Evolutionary conservation across 2,797 vertebrate genomes (phyloP).

Genomic region (Morus bassanus): DNA sequence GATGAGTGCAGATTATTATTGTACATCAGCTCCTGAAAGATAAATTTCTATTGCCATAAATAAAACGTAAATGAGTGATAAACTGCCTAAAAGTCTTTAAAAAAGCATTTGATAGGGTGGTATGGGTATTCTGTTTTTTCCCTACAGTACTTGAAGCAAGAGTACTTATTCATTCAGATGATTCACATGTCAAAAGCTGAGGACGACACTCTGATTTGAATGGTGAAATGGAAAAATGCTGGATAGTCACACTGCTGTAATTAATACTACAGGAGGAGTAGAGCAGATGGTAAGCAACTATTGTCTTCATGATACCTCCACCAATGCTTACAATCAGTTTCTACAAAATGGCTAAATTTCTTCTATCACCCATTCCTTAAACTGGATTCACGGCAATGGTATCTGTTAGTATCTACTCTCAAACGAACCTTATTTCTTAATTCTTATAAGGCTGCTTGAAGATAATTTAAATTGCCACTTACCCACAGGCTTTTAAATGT

Average conservation of each 20-base stretch:
- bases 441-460: neutral
- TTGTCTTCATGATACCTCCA: neutral
- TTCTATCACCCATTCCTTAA: neutral
- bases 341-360: neutral
- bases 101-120: neutral
- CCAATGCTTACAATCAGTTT: neutral
- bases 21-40: neutral
- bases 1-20: neutral
- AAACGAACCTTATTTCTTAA: neutral
- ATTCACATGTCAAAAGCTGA: neutral
- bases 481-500: neutral
- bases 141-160: neutral
- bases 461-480: slow-evolving; percentile 13
- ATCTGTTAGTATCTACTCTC: neutral
- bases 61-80: neutral
- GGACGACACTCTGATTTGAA: neutral
- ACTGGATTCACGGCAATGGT: neutral
- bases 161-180: neutral
- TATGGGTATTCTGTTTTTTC: neutral
- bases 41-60: neutral
- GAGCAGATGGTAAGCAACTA: neutral
- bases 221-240: neutral
- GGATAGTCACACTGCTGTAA: neutral
- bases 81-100: neutral
- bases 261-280: neutral